Percentiles rank a stretch among this genome's conserved stretches.
phyloP scores from a whole-genome alignment of 2,797 vertebrate species.

The Acanthurus lineatus region DNA sequence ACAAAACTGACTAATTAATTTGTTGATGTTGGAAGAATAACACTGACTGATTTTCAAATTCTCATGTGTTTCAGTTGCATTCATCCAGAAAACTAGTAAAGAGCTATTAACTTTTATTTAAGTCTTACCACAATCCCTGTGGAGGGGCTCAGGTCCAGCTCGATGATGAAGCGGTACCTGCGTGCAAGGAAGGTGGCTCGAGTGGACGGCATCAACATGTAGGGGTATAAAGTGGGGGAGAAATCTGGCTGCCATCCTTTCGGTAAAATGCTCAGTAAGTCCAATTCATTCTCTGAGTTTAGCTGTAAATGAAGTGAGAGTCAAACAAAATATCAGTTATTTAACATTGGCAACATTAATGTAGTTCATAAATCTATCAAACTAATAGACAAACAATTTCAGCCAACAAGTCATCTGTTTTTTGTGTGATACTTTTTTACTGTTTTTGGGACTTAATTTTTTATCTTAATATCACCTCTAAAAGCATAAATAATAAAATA shows the following conservation, averaged over 20 bases:
- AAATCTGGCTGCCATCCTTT: slow-evolving; percentile 94
- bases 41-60: background rate
- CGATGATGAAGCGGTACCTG: slow-evolving; percentile 96
- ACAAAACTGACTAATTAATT: background rate
- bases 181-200: slow-evolving; percentile 95
- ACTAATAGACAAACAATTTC: background rate
- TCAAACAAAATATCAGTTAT: background rate
- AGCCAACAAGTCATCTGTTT: too few relatives aligned
- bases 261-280: slow-evolving; percentile 93
- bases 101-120: background rate
- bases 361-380: background rate
- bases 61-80: background rate
- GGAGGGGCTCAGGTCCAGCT: slow-evolving; percentile 98
- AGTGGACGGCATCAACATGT: slow-evolving; percentile 92
- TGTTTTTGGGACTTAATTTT: too few relatives aligned
- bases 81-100: background rate
- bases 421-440: too few relatives aligned
- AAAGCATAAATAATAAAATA: too few relatives aligned
- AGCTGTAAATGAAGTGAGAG: slow-evolving; percentile 76
- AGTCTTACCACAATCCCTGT: slow-evolving; percentile 96
- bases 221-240: slow-evolving; percentile 83
- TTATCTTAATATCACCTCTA: too few relatives aligned
- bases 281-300: slow-evolving; percentile 91
- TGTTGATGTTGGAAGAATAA: background rate
- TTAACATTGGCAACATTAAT: background rate